Conservation (phyloP, 35 echinoderm and acorn worm species). For the Ophioderma brevispina region DNA sequence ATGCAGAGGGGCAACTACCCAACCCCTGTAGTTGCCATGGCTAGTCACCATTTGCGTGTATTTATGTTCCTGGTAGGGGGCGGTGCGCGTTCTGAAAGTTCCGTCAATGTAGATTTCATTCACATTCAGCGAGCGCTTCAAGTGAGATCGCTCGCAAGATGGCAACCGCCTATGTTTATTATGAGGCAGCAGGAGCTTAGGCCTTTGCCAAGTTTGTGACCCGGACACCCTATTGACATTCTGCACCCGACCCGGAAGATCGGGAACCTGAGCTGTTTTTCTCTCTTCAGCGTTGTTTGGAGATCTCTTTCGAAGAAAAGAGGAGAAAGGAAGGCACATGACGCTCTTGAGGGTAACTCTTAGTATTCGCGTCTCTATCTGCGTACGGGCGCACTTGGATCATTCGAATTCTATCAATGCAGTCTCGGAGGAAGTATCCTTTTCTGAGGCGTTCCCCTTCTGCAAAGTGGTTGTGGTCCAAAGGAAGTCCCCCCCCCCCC, state of each 20-base stretch:
- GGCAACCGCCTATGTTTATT: neutral
- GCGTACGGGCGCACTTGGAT: neutral
- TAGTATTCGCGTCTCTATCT: no score
- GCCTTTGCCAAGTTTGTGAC: neutral
- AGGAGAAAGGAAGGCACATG: no score
- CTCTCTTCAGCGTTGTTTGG: neutral
- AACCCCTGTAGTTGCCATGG: neutral
- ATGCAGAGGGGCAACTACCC: neutral
- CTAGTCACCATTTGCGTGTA: neutral
- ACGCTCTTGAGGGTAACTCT: neutral
- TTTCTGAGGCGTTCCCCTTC: neutral
- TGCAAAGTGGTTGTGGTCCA: neutral
- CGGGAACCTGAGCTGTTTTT: neutral
- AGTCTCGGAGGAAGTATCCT: neutral
- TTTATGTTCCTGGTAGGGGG: no score
- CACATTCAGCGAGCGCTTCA: neutral
- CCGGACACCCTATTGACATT: neutral
- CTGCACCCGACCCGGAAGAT: neutral
- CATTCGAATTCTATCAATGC: neutral
- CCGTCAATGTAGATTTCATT: neutral
- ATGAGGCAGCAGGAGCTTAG: neutral
- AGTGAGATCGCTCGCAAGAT: neutral
- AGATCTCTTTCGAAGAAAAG: neutral
- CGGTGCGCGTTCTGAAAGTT: neutral
- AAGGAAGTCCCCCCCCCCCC: no score